A percentile compares a stretch with the other conserved stretches of the same genome.
These are phyloP conservation scores for Aythya fuligula DNA, from an alignment of 2,797 vertebrate genomes.

Conservation along the genomic window DNA sequence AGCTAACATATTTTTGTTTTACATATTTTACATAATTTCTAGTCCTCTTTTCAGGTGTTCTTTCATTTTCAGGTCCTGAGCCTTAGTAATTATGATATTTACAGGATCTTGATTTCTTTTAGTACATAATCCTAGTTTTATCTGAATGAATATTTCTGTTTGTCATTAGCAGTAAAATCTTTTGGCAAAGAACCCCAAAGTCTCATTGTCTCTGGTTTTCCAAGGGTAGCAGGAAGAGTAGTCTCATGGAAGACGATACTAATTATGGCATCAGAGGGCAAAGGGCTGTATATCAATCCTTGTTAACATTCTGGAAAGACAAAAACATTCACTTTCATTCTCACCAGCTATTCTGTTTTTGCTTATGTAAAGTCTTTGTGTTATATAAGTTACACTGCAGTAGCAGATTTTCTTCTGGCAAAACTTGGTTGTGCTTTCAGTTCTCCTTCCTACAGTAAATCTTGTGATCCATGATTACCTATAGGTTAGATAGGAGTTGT, in stretches of 20 bases:
- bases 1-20: background rate
- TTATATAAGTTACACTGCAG: background rate
- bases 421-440: background rate
- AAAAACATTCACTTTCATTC: background rate
- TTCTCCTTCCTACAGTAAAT: background rate
- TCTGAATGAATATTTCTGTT: background rate
- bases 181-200: background rate
- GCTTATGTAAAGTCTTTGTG: background rate
- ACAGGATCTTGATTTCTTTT: background rate
- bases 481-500: background rate
- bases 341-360: background rate
- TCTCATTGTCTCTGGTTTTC: background rate
- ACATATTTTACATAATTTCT: background rate
- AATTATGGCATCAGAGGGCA: background rate
- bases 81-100: background rate
- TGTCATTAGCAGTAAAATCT: background rate
- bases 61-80: background rate
- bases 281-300: background rate
- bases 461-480: background rate
- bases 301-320: background rate
- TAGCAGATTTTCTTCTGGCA: background rate
- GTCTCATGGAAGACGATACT: background rate
- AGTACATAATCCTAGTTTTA: background rate
- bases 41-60: background rate
- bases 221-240: background rate